Evolutionary conservation across 2,113 vertebrate genomes (phyloP).

Genomic region (Callorhinus ursinus): DNA sequence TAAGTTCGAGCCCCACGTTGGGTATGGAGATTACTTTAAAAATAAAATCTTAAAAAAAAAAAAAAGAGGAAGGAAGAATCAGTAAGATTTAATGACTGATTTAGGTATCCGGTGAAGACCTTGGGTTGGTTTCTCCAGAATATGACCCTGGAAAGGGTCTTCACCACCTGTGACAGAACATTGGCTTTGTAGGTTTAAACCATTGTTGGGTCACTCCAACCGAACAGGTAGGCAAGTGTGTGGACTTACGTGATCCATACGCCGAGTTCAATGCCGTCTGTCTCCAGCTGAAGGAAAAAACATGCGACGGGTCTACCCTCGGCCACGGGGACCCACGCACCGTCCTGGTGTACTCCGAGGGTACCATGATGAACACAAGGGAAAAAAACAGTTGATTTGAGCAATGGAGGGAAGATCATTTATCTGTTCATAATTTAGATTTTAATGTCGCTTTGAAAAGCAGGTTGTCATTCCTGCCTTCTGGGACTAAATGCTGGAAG

Average conservation of each 20-base stretch:
- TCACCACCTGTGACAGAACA: neutral
- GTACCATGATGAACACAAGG: neutral
- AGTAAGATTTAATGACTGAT: neutral
- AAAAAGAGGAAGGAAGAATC: neutral
- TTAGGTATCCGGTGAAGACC: neutral
- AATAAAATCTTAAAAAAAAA: neutral
- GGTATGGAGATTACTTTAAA: neutral
- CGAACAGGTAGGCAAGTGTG: neutral
- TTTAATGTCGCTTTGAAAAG: constrained; percentile 64
- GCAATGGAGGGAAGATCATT: neutral
- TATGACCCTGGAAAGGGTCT: neutral
- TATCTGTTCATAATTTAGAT: constrained; percentile 65
- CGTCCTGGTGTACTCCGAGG: neutral
- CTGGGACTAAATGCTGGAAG: constrained; percentile 52
- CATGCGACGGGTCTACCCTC: neutral
- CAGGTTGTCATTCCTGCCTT: constrained; percentile 53
- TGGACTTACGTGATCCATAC: neutral
- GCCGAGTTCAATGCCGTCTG: neutral
- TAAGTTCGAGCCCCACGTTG: neutral
- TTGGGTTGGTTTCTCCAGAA: neutral
- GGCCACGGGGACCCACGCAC: neutral
- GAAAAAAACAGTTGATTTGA: constrained; percentile 16
- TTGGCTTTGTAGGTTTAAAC: neutral
- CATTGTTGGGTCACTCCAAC: neutral
- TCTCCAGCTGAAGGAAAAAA: neutral